These are phyloP conservation scores for Anas platyrhynchos DNA, from an alignment of 2,113 vertebrate genomes.

Conservation along the genomic window DNA sequence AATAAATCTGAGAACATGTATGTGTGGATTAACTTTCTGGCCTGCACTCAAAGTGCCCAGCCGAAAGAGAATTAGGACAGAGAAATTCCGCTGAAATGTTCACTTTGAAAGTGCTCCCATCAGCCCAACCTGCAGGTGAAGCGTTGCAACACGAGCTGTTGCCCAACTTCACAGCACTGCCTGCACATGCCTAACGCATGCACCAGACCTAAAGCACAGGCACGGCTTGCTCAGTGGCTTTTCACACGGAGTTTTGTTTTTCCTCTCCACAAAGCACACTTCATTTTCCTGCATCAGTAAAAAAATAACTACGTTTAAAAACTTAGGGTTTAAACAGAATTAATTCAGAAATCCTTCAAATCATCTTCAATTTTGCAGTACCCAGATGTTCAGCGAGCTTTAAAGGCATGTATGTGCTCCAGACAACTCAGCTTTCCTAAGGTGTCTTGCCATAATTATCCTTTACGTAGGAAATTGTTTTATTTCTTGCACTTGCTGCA, in stretches of 20 bases:
- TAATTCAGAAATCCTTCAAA: background rate
- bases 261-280: background rate
- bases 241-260: background rate
- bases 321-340: background rate
- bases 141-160: constrained; percentile 54
- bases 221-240: constrained; percentile 31
- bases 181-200: constrained; percentile 42
- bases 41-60: constrained; percentile 24
- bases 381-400: background rate
- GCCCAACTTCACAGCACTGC: constrained; percentile 43
- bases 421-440: background rate
- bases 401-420: background rate
- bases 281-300: background rate
- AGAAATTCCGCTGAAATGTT: constrained; percentile 55
- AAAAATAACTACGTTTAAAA: background rate
- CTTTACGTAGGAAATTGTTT: background rate
- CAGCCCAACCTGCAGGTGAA: constrained; percentile 63
- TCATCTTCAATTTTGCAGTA: background rate
- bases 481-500: background rate
- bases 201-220: constrained; percentile 16
- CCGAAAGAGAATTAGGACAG: constrained; percentile 45
- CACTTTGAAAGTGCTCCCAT: constrained; percentile 52
- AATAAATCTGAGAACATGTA: background rate
- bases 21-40: background rate
- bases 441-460: background rate